phyloP scores from a whole-genome alignment of 2,888 invertebrate genomes.

The Stenichneumon culpator region DNA sequence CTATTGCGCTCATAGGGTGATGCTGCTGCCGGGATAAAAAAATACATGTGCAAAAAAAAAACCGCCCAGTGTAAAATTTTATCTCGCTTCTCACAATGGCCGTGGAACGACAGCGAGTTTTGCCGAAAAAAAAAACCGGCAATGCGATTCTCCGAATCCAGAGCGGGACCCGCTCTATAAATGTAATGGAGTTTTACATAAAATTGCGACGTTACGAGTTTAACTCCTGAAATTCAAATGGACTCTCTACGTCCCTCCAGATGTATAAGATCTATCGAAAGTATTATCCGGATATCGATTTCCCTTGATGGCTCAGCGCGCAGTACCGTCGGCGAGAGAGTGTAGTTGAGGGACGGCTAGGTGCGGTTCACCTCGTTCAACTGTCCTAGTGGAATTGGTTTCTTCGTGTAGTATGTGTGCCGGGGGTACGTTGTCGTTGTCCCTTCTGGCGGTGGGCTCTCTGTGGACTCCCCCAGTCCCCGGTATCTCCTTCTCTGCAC shows the following conservation, averaged over 20 bases:
- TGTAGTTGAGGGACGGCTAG: slow-evolving; percentile 43
- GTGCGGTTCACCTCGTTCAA: slow-evolving; percentile 67
- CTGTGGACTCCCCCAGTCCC: slow-evolving; percentile 28
- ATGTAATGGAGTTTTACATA: background rate
- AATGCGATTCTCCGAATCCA: slow-evolving; percentile 37
- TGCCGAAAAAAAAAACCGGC: slow-evolving; percentile 16
- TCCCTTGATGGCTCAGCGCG: slow-evolving; percentile 42
- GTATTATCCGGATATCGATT: slow-evolving; percentile 63
- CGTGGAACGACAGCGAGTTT: slow-evolving; percentile 8
- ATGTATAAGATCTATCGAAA: slow-evolving; percentile 56
- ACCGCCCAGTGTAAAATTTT: slow-evolving; percentile 30
- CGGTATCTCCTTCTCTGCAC: slow-evolving; percentile 44
- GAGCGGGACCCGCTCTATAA: slow-evolving; percentile 17
- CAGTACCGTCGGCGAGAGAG: slow-evolving; percentile 39
- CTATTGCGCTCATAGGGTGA: slow-evolving; percentile 64
- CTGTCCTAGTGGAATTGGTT: slow-evolving; percentile 77
- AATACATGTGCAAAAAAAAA: slow-evolving; percentile 10
- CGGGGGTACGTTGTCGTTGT: slow-evolving; percentile 66
- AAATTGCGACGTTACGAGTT: background rate
- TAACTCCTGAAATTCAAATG: background rate
- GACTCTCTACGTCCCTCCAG: background rate
- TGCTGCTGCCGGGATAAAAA: slow-evolving; percentile 38
- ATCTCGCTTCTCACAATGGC: slow-evolving; percentile 44
- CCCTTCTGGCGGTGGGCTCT: slow-evolving; percentile 75
- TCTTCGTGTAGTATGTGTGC: slow-evolving; percentile 78